Evolutionary conservation across 2,113 vertebrate genomes (phyloP).

Genomic region (Uropsilus gracilis): DNA sequence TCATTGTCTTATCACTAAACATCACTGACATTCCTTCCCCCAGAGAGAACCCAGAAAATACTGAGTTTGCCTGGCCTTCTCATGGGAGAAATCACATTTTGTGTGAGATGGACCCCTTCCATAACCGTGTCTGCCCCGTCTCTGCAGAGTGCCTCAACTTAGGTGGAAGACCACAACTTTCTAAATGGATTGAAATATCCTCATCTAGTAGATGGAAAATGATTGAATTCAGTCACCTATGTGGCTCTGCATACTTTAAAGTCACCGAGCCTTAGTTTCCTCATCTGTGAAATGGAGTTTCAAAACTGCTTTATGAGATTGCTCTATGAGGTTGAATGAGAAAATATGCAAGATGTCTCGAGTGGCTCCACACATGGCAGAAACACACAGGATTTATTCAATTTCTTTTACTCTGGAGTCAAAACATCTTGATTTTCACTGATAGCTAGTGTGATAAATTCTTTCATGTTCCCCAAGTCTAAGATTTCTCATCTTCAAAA

Average conservation of each 20-base stretch:
- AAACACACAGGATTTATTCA: not conserved
- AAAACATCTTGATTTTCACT: not conserved
- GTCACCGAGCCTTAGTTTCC: not conserved
- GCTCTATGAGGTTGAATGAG: not conserved
- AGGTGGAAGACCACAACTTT: not conserved
- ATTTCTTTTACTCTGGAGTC: not conserved
- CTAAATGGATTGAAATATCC: rapidly evolving
- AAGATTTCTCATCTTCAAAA: not conserved
- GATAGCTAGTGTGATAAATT: not conserved
- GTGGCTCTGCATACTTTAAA: not conserved
- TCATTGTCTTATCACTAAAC: not conserved
- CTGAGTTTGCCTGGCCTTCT: not conserved
- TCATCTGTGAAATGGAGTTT: not conserved
- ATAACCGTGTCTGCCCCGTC: not conserved
- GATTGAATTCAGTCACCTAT: not conserved
- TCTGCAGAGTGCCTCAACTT: not conserved
- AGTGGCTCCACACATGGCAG: not conserved
- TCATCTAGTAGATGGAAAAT: not conserved
- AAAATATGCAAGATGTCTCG: not conserved
- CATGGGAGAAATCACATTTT: not conserved
- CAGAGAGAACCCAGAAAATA: not conserved
- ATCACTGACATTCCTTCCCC: not conserved
- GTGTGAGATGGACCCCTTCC: too few species aligned
- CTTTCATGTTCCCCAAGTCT: not conserved
- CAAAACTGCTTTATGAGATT: not conserved